A percentile compares a stretch with the other conserved stretches of the same genome.
Evolutionary conservation across 2,113 vertebrate species (phyloP).

Genomic region (Furnarius figulus): DNA sequence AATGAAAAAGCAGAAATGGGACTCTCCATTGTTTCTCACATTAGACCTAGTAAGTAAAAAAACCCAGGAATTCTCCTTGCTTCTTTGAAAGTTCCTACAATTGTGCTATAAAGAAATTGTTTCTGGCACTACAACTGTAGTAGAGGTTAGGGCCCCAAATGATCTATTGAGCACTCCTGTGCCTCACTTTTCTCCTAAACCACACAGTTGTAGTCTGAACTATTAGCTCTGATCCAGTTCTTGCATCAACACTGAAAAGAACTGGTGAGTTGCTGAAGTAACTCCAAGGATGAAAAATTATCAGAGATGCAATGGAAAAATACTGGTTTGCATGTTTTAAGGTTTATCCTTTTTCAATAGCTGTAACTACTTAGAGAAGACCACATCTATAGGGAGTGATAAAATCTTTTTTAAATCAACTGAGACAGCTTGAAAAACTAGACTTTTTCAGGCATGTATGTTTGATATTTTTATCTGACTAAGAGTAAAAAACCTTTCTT

Average conservation of each 20-base stretch:
- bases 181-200: background rate
- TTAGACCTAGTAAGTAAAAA: background rate
- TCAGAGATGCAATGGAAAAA: background rate
- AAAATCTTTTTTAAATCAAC: background rate
- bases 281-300: background rate
- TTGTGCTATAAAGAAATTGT: background rate
- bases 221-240: background rate
- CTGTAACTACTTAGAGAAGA: background rate
- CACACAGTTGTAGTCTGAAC: background rate
- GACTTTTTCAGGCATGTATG: background rate
- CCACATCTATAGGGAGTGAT: background rate
- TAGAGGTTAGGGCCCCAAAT: background rate
- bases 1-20: background rate
- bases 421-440: background rate
- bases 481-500: background rate
- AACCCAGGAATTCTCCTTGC: background rate
- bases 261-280: background rate
- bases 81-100: background rate
- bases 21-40: background rate
- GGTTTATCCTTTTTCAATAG: background rate
- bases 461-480: background rate
- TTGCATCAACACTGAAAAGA: background rate
- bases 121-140: background rate
- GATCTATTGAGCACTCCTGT: background rate
- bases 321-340: background rate